Percentiles rank a stretch among this genome's conserved stretches.
phyloP scores from a whole-genome alignment of 1,140 invertebrate species.

The Ooceraea biroi region DNA sequence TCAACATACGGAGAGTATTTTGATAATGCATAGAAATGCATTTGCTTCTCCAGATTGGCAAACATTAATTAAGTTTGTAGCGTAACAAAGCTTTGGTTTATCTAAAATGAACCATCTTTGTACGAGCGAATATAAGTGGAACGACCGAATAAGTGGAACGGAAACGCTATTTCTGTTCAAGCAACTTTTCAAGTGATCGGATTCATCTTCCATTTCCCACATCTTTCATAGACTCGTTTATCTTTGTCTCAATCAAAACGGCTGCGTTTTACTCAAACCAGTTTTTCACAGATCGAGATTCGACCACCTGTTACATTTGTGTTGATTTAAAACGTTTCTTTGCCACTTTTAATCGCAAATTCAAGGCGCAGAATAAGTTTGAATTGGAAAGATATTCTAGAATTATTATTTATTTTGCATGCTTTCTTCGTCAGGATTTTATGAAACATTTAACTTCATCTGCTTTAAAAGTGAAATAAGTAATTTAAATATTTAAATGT shows the following conservation, averaged over 20 bases:
- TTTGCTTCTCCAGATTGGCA: background rate
- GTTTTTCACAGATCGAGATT: constrained; percentile 49
- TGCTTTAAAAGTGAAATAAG: background rate
- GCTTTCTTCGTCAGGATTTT: background rate
- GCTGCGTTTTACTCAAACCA: background rate
- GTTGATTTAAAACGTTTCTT: constrained; percentile 8
- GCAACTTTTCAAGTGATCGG: constrained; percentile 13
- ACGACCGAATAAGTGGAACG: background rate
- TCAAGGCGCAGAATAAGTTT: background rate
- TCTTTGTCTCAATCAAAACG: constrained; percentile 13
- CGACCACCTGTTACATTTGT: constrained; percentile 67
- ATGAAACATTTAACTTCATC: background rate
- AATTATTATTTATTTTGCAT: constrained; percentile 5
- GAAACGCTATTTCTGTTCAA: constrained; percentile 28
- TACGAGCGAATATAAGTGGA: constrained; percentile 4
- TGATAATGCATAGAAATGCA: background rate
- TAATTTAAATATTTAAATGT: background rate
- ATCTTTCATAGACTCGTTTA: constrained; percentile 22
- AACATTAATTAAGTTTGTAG: constrained; percentile 28
- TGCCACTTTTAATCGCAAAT: constrained; percentile 36
- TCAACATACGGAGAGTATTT: background rate
- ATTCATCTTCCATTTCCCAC: constrained; percentile 7
- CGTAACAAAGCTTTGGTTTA: constrained; percentile 14
- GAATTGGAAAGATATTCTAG: background rate
- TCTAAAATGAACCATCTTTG: background rate